Base-by-base conservation (phyloP, 2,113 vertebrate species). In the Leucoraja erinaceus region DNA sequence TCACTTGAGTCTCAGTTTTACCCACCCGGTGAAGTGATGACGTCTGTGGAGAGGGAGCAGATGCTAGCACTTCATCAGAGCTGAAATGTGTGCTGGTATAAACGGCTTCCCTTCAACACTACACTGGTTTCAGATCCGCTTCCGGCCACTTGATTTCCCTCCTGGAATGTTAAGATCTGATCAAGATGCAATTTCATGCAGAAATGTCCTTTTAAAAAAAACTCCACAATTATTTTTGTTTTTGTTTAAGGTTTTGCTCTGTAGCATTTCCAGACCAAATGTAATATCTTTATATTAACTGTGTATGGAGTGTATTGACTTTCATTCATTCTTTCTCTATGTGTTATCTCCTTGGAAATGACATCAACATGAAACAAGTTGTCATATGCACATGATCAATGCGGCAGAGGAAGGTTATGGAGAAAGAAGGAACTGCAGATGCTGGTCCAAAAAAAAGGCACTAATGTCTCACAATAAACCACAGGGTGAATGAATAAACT, bases 111-210 rank as follows among this genome's bases (percentile, higher is more conserved):
- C 66, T 70, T 47, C 38, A 70, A 91, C 84, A 72, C 31, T 72
- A 33, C 33, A 47, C 9, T n/a, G 31, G 16, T 72, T 70, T 70
- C 66, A 91, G 70, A 70, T 70, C 88, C 5, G 31, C 56, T 72
- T 91, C 88, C 66, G 22, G 86, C 33, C 31, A 91, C 88, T 91
- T 72, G 63, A 70, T 33, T 72, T 72, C 16, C 63, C 88, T 91
- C 12, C 88, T 91, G 33, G 33, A 47, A 47, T 70, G 20, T 18
- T 47, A 91, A 28, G 47, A 18, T 47, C 31, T 91, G 70, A 31
- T 66, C 63, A 3, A 47, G 88, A 72, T 70, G 63, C 16, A 90
- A 70, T 31, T 86, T 63, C 6, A n/a, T 86, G 28, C 14, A 12
- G 22, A 61, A n/a, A 84, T 84, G n/a, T 84, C 63, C 63, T 66